Base-by-base conservation (phyloP, 2,888 invertebrate species). In the Drosophila niveifrons region DNA sequence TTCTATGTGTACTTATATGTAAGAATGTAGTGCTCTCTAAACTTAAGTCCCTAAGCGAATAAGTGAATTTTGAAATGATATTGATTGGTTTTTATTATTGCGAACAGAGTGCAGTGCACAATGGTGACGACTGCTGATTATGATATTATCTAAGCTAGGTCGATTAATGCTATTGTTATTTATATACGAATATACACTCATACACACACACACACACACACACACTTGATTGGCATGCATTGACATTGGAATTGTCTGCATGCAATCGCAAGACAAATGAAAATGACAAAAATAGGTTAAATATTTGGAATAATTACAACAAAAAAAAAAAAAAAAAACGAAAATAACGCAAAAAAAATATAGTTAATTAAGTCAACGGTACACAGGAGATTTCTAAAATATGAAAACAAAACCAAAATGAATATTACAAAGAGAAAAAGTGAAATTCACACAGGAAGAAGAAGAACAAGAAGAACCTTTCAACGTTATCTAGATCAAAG, bases 41-140 rank as follows among this genome's bases (percentile, higher is more conserved):
- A 46, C 8, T 11, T 57, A 57, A 57, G 57, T 13, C 34, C 28
- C 23, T 47, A 57, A 7, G 10, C 15, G 36, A 11, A 11, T 57
- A 57, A 57, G 47, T 36, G 28, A 57, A 47, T 57, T 57, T 56
- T 36, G 66, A 74, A 74, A 47, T 66, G 70, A 75, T 75, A 78
- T 78, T 78, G 75, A 82, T 78, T 75, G 82, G 79, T 78, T 78
- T 78, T 82, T 74, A 82, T 82, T 73, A 81, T 66, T 78, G 79
- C 74, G 77, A 77, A 48, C 48, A 31, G 78, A 64, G 62, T 50
- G 81, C 81, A 67, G 78, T 64, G 7, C 31, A 31, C 31, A 31
- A 65, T 48, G 48, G 58, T 44, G 48, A 56, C 39, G 74, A 59
- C 79, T 69, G 80, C 72, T 62, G 46, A 80, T 70, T 80, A 75